Evolutionary conservation across 2,888 invertebrate genomes (phyloP).

Genomic region (Argyresthia goedartella): DNA sequence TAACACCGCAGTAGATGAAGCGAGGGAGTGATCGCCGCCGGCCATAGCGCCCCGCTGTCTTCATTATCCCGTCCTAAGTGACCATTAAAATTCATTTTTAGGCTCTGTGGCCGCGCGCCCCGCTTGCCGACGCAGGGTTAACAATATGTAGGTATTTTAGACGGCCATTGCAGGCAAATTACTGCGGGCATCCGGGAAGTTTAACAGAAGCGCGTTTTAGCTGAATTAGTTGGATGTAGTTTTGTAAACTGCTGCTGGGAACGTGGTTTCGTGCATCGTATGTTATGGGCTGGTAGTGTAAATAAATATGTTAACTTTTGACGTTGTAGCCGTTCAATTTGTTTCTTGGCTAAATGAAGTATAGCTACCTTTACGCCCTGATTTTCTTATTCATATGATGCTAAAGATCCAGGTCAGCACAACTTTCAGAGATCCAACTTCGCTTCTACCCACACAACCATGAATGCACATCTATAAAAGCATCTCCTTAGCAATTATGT

Average conservation of each 20-base stretch:
- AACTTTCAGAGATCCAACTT: too few species aligned
- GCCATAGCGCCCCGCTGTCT: slow-evolving; percentile 26
- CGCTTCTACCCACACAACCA: too few species aligned
- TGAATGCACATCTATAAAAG: too few species aligned
- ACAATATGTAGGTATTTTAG: slow-evolving; percentile 1
- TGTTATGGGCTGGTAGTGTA: not conserved
- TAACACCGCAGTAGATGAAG: slow-evolving; percentile 18
- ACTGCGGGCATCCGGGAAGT: not conserved
- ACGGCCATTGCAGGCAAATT: not conserved
- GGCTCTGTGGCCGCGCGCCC: slow-evolving; percentile 18
- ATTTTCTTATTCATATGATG: too few species aligned
- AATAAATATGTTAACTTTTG: not conserved
- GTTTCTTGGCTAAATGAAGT: not conserved
- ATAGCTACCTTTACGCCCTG: not conserved
- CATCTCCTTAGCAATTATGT: too few species aligned
- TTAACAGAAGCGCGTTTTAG: not conserved
- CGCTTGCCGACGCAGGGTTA: slow-evolving; percentile 6
- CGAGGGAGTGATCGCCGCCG: slow-evolving; percentile 13
- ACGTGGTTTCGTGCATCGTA: not conserved
- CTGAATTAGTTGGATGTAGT: not conserved
- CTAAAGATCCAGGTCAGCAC: too few species aligned
- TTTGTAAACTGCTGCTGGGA: not conserved
- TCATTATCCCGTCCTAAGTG: slow-evolving; percentile 47
- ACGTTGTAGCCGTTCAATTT: not conserved
- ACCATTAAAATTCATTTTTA: slow-evolving; percentile 62